A percentile compares a stretch with the other conserved stretches of the same genome.
Evolutionary conservation across 1,140 invertebrate genomes (phyloP).

Genomic region (Megalopta genalis): DNA sequence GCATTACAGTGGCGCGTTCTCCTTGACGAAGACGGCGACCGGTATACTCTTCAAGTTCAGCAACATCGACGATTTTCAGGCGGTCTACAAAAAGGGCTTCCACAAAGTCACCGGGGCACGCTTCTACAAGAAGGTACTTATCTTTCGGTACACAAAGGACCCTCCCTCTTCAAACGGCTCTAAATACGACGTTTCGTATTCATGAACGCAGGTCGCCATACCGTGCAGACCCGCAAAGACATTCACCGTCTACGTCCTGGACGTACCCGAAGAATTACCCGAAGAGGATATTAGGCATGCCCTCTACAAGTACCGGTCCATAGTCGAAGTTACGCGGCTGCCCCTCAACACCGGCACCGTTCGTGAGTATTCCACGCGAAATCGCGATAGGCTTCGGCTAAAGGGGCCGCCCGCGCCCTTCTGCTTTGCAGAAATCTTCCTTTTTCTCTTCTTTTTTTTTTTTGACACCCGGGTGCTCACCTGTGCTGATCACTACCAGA

Average conservation of each 20-base stretch:
- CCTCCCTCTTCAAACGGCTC: constrained; percentile 58
- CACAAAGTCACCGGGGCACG: constrained; percentile 89
- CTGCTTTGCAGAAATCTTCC: neutral
- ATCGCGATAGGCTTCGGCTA: neutral
- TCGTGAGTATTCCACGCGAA: constrained; percentile 67
- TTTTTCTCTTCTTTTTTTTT: neutral
- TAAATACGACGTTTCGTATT: constrained; percentile 50
- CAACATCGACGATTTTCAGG: constrained; percentile 90
- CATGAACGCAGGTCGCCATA: constrained; percentile 85
- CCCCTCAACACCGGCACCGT: constrained; percentile 78
- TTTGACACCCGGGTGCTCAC: neutral
- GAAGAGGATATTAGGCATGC: constrained; percentile 91
- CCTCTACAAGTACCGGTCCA: constrained; percentile 88
- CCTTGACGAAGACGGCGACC: constrained; percentile 90
- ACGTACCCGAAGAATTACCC: constrained; percentile 89
- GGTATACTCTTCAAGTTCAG: constrained; percentile 94
- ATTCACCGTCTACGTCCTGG: constrained; percentile 89
- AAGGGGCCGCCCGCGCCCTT: neutral
- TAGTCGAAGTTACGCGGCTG: constrained; percentile 87
- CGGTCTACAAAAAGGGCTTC: constrained; percentile 91
- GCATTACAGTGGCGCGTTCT: constrained; percentile 86
- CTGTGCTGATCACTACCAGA: neutral
- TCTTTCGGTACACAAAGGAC: constrained; percentile 57
- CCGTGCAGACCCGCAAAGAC: constrained; percentile 91
- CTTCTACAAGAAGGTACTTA: constrained; percentile 87